phyloP scores from a whole-genome alignment of 1,140 invertebrate species.

The Sminthurides bifidus region DNA sequence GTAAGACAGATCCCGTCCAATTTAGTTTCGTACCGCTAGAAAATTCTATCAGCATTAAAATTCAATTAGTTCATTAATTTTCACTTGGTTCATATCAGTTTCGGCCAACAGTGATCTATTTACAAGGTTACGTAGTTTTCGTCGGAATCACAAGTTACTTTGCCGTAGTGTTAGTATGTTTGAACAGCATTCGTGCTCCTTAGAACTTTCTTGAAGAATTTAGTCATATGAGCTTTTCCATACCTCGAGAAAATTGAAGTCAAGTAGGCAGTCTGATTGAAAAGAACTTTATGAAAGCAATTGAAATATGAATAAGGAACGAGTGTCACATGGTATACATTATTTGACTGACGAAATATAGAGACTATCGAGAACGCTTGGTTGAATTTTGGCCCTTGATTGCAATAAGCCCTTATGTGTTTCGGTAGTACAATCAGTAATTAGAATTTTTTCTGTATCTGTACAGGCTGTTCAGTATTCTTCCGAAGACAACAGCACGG shows the following conservation, averaged over 20 bases:
- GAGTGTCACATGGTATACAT: background rate
- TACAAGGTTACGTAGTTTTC: background rate
- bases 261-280: no score
- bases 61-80: background rate
- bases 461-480: slow-evolving; percentile 43
- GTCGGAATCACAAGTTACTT: no score
- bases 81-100: background rate
- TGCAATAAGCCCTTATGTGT: background rate
- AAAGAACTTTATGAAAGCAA: no score
- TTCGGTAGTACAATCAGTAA: background rate
- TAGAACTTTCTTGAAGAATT: no score
- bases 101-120: background rate
- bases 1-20: slow-evolving; percentile 8
- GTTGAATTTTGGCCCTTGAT: background rate
- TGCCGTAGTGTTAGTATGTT: no score
- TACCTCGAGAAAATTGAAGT: no score
- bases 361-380: background rate
- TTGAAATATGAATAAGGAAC: background rate
- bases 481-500: slow-evolving; percentile 46
- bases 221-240: no score
- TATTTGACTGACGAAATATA: background rate
- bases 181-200: no score
- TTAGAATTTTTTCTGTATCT: slow-evolving; percentile 8
- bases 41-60: background rate
- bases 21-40: background rate